phyloP scores from a whole-genome alignment of 2,113 vertebrate species.

The Camelus bactrianus region DNA sequence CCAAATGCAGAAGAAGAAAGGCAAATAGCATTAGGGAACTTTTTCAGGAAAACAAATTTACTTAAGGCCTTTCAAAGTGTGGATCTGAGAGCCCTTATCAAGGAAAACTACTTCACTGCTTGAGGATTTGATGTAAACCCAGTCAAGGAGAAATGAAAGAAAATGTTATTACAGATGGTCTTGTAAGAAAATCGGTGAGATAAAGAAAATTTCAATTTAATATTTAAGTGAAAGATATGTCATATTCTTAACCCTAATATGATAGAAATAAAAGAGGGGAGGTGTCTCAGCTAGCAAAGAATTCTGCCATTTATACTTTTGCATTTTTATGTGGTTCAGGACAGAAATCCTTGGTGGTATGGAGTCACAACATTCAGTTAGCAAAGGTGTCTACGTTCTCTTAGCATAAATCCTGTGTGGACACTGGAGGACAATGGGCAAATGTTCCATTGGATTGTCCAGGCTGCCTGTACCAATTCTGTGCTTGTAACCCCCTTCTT shows the following conservation, averaged over 20 bases:
- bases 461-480: background rate
- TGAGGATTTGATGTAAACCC: background rate
- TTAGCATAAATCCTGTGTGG: background rate
- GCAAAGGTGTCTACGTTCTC: background rate
- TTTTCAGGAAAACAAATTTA: slow-evolving; percentile 43
- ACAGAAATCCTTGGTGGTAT: background rate
- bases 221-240: background rate
- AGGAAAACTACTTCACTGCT: background rate
- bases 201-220: slow-evolving; percentile 29
- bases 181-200: slow-evolving; percentile 39
- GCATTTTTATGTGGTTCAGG: background rate
- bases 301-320: background rate
- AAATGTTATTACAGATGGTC: background rate
- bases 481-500: background rate
- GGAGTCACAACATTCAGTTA: background rate
- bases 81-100: background rate
- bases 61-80: background rate
- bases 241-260: background rate
- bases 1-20: background rate
- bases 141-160: slow-evolving; percentile 46
- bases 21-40: background rate
- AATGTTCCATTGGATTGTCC: background rate
- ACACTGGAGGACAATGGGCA: background rate
- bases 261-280: background rate
- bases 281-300: background rate